Percentiles rank a stretch among this genome's conserved stretches.
Conservation (phyloP, 1,140 invertebrate species). For the Platyscapa corneri region DNA sequence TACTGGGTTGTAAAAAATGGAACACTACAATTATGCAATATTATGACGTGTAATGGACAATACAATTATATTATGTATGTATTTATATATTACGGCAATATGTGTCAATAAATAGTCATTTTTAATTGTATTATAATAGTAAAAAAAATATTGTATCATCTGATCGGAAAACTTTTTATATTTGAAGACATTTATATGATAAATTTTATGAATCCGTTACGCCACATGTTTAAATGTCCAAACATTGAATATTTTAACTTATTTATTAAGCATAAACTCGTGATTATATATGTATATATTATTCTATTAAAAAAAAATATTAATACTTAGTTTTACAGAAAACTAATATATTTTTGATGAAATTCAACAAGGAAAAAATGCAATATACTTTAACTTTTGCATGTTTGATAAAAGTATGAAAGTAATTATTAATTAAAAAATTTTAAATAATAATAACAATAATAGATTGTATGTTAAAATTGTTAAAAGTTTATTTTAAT, state of each 20-base stretch:
- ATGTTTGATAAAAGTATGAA: too few relatives aligned
- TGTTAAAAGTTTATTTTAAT: too few relatives aligned
- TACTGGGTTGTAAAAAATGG: background rate
- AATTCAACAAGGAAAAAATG: too few relatives aligned
- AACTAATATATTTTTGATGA: too few relatives aligned
- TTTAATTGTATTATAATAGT: background rate
- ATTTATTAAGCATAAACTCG: background rate
- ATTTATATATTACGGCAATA: background rate
- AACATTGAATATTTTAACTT: background rate
- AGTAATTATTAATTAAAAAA: too few relatives aligned
- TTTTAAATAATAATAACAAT: too few relatives aligned
- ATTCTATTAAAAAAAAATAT: too few relatives aligned
- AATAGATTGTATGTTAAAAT: too few relatives aligned
- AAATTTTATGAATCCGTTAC: background rate
- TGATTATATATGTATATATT: background rate
- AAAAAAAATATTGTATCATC: slow-evolving; percentile 10
- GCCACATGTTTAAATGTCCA: background rate
- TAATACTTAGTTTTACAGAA: too few relatives aligned
- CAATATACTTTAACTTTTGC: too few relatives aligned
- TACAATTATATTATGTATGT: too few relatives aligned
- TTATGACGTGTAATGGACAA: too few relatives aligned
- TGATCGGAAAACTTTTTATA: background rate
- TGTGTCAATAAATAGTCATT: background rate
- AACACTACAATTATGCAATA: background rate
- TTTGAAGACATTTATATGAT: background rate